Percentiles rank a stretch among this genome's conserved stretches.
Evolutionary conservation across 1,140 invertebrate genomes (phyloP).

Genomic region (Rhopalosiphum maidis): DNA sequence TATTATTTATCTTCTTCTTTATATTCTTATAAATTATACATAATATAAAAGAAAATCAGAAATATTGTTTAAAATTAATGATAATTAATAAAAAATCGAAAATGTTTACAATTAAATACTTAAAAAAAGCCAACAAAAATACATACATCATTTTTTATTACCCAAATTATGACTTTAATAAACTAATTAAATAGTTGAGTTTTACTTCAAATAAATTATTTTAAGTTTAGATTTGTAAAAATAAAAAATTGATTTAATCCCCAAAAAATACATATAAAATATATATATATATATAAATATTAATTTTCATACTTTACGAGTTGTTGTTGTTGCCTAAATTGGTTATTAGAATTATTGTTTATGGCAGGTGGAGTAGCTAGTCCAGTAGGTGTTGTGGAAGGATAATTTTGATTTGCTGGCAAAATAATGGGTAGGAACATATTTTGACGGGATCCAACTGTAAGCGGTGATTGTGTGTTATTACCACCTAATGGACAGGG

Average conservation of each 20-base stretch:
- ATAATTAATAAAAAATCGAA: too few relatives aligned
- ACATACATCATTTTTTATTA: too few relatives aligned
- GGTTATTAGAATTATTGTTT: constrained; percentile 26
- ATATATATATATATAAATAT: neutral
- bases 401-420: constrained; percentile 65
- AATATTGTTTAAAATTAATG: too few relatives aligned
- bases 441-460: constrained; percentile 72
- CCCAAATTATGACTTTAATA: too few relatives aligned
- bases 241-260: neutral
- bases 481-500: constrained; percentile 73
- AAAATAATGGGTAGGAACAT: constrained; percentile 83
- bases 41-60: too few relatives aligned
- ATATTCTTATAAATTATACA: too few relatives aligned
- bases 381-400: constrained; percentile 63
- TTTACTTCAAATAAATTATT: neutral
- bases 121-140: too few relatives aligned
- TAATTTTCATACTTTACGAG: constrained; percentile 43
- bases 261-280: neutral
- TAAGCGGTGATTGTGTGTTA: constrained; percentile 70
- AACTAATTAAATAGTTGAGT: neutral
- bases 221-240: neutral
- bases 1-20: neutral
- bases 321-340: constrained; percentile 49
- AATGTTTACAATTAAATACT: too few relatives aligned
- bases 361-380: constrained; percentile 9